phyloP scores from a whole-genome alignment of 2,113 vertebrate species.

The Naja naja region DNA sequence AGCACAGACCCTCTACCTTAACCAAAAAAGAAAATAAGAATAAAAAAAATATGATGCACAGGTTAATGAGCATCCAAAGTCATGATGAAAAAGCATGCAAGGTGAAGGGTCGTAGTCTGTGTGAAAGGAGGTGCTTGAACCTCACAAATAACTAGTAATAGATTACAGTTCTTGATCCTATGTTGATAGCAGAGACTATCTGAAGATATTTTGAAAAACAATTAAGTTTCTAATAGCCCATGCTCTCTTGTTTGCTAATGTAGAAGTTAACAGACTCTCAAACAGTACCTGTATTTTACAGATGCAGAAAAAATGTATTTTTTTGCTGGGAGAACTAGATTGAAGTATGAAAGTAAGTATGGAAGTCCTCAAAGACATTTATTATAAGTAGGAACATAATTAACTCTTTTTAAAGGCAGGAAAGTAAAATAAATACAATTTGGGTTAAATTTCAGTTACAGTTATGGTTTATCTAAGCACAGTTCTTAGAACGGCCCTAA shows the following conservation, averaged over 20 bases:
- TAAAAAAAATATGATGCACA: background rate
- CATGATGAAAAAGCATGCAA: no score
- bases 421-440: background rate
- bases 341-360: background rate
- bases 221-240: background rate
- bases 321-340: background rate
- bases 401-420: background rate
- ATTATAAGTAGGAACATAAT: background rate
- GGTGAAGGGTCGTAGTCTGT: background rate
- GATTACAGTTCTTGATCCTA: background rate
- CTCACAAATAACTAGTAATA: background rate
- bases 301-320: background rate
- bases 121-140: background rate
- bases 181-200: background rate
- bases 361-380: background rate
- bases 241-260: background rate
- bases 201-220: background rate
- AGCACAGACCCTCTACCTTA: background rate
- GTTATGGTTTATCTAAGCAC: background rate
- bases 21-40: background rate
- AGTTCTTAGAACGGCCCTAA: background rate
- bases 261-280: background rate
- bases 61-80: slow-evolving; percentile 6
- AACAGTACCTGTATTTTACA: background rate
- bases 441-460: background rate